phyloP scores from a whole-genome alignment of 2,888 invertebrate genomes.

The Lypha dubia region DNA sequence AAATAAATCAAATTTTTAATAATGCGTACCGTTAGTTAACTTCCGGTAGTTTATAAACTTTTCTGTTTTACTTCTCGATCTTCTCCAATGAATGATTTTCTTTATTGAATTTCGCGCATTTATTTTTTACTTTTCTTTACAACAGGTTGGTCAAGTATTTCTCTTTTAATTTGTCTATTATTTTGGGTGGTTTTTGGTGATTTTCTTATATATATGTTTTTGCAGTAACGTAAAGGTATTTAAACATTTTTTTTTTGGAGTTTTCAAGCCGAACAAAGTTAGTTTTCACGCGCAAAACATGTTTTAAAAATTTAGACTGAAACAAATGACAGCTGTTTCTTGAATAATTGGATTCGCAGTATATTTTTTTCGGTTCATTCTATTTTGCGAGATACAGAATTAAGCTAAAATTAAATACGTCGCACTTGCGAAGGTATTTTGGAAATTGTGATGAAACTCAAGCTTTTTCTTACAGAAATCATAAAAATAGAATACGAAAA shows the following conservation, averaged over 20 bases:
- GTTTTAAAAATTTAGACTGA: too few relatives aligned
- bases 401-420: too few relatives aligned
- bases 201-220: neutral
- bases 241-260: neutral
- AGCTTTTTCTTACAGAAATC: too few relatives aligned
- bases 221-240: conserved; percentile 27
- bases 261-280: too few relatives aligned
- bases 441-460: too few relatives aligned
- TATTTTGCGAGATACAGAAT: too few relatives aligned
- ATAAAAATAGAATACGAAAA: too few relatives aligned
- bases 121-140: conserved; percentile 67
- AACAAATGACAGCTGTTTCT: too few relatives aligned
- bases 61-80: conserved; percentile 21
- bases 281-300: too few relatives aligned
- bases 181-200: conserved; percentile 28
- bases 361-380: too few relatives aligned
- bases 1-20: conserved; percentile 42
- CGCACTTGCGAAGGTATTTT: too few relatives aligned
- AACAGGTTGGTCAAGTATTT: conserved; percentile 52
- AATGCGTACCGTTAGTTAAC: conserved; percentile 41
- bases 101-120: conserved; percentile 15
- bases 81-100: conserved; percentile 40
- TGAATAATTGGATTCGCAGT: too few relatives aligned
- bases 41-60: conserved; percentile 57
- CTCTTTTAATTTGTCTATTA: conserved; percentile 32